A percentile compares a stretch with the other conserved stretches of the same genome.
Conservation (phyloP, 2,888 invertebrate genomes). For the Dynastes grantii region DNA sequence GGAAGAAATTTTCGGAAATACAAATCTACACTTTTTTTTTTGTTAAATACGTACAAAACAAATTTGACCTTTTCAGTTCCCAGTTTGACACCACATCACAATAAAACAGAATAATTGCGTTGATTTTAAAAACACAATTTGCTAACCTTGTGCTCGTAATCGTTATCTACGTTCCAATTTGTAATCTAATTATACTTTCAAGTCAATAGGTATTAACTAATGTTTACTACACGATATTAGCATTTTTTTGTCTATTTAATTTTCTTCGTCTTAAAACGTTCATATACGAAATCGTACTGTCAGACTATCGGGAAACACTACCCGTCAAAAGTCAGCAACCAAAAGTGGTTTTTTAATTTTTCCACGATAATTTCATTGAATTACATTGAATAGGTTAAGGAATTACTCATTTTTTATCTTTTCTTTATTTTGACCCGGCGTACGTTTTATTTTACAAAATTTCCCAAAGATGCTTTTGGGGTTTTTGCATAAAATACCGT, state of each 20-base stretch:
- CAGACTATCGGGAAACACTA: too few relatives aligned
- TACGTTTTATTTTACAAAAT: constrained; percentile 25
- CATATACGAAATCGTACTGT: not conserved
- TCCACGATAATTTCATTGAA: too few relatives aligned
- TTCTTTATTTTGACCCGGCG: not conserved
- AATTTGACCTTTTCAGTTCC: too few relatives aligned
- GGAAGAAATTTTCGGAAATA: constrained; percentile 20
- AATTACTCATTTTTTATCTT: too few relatives aligned
- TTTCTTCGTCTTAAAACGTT: too few relatives aligned
- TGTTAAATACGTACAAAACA: not conserved
- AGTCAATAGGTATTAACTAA: constrained; percentile 31
- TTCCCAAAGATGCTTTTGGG: not conserved
- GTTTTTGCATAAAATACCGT: constrained; percentile 18
- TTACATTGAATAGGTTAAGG: too few relatives aligned
- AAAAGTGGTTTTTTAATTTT: too few relatives aligned
- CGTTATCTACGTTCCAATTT: constrained; percentile 15
- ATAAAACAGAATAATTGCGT: not conserved
- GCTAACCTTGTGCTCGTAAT: constrained; percentile 6
- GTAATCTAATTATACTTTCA: constrained; percentile 31
- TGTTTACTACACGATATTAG: constrained; percentile 1
- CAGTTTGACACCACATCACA: too few relatives aligned
- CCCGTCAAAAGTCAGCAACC: too few relatives aligned
- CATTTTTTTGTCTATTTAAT: not conserved
- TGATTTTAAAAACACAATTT: constrained; percentile 1
- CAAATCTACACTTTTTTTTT: not conserved